Evolutionary conservation across 2,113 vertebrate species (phyloP), one percentile per base, ranked within the genome.

Genomic region (Nannospalax galili): DNA sequence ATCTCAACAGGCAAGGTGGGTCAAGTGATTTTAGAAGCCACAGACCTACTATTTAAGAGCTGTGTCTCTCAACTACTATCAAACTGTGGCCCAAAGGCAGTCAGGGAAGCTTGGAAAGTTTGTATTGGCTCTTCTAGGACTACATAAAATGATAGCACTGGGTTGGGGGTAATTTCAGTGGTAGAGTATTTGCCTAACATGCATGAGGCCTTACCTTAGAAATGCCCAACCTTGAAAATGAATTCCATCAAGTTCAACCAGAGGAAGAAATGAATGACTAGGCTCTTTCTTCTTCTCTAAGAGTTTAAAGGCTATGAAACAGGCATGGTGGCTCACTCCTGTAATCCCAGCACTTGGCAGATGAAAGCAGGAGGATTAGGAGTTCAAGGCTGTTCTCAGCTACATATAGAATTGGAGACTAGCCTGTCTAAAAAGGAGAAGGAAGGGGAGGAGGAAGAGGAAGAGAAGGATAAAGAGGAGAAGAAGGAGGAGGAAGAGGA

Each of bases 1-100:
- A 95, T 91, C 72, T 82, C 67, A 73, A 92, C 37, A 80, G n/a
- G 40, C 77, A 84, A 88, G 40, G 35, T 45, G 52, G 74, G n/a
- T 28, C 90, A 69, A 40, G 26, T 48, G 74, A 37, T 45, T 81
- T 64, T 84, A 67, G 64, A 93, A 93, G 48, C 40, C 58, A 74
- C 15, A 62, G 56, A 42, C 56, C 40, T 79, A 6, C 72, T 52
- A 52, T 52, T 52, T 72, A 90, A n/a, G n/a, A 74, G 28, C 35
- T 37, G 17, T 26, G 65, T 88, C 37, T 78, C 48, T 74, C 64
- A 77, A 81, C 70, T 16, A 22, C 42, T 72, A 9, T 92, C 67
- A 91, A 73, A 84, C 30, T 24, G 52, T 35, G 56, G 65, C 75
- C 40, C 79, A 86, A 48, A 22, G 65, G 48, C 75, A 91, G 72